Base-by-base conservation (phyloP, 2,113 vertebrate genomes). In the Lontra canadensis region DNA sequence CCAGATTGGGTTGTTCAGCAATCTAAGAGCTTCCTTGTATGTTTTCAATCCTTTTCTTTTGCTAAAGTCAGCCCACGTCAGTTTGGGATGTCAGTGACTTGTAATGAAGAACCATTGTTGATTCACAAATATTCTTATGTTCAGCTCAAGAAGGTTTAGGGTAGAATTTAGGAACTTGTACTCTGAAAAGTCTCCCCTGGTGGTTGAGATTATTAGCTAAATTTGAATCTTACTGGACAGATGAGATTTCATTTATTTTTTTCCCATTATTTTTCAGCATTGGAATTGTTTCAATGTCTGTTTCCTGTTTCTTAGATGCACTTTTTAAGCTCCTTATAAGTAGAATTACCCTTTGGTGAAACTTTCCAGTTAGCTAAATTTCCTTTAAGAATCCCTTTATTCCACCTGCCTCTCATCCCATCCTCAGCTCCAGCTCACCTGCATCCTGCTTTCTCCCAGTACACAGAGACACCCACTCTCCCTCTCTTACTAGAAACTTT, bases 391-490 rank as follows among this genome's bases (percentile, higher is more conserved):
- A 20, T 39, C 34, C 34, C 9, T 49, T 69, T 3, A 23, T 10
- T 42, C 7, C 14, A 17, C 7, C 7, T 78, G 7, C 23, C 8
- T 42, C n/a, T 18, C 23, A 12, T 36, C 2, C 6, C n/a, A 4
- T 26, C 7, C 7, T 65, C 23, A 44, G 42, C 11, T 52, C 47
- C 10, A 2, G 1, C 9, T 76, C 49, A 44, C 6, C 12, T 47
- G 6, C 7, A 55, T 17, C 34, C 7, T 49, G 25, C 15, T 80
- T 63, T 87, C 4, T 36, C 44, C 14, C 10, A n/a, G 21, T 20
- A 17, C 20, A 34, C 7, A 67, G 12, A 42, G 0, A 0, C 13
- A 44, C 31, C 8, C 20, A 25, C 29, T 36, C 8, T 1, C 0
- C 17, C 2, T 25, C 6, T 3, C 31, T 65, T 12, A 90, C 2